A percentile compares a stretch with the other conserved stretches of the same genome.
phyloP scores from a whole-genome alignment of 2,113 vertebrate genomes.

The Mellivora capensis region DNA sequence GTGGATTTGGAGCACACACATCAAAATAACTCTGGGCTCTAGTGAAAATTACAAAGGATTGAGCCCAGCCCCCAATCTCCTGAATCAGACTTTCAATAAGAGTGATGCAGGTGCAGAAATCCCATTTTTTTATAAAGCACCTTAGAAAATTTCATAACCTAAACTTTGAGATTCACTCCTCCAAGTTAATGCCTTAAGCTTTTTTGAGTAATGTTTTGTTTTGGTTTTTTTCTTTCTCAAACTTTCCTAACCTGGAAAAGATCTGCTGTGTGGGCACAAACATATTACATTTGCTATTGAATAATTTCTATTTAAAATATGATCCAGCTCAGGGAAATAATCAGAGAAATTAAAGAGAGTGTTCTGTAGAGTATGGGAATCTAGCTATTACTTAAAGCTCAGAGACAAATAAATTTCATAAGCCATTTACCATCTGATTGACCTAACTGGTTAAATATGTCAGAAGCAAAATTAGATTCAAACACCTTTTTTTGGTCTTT shows the following conservation, averaged over 20 bases:
- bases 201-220: neutral
- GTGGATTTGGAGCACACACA: neutral
- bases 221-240: neutral
- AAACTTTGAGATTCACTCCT: neutral
- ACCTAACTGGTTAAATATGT: neutral
- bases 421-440: neutral
- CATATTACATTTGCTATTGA: neutral
- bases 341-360: neutral
- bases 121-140: neutral
- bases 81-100: neutral
- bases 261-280: neutral
- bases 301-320: neutral
- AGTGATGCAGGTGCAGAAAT: neutral
- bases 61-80: neutral
- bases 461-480: neutral
- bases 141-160: neutral
- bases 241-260: neutral
- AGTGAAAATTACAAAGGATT: neutral
- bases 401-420: neutral
- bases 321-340: neutral
- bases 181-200: neutral
- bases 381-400: neutral
- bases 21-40: neutral
- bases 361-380: neutral
- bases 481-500: neutral